A percentile compares a stretch with the other conserved stretches of the same genome.
phyloP scores from a whole-genome alignment of 2,888 invertebrate species.

The Oegoconia quadripuncta region DNA sequence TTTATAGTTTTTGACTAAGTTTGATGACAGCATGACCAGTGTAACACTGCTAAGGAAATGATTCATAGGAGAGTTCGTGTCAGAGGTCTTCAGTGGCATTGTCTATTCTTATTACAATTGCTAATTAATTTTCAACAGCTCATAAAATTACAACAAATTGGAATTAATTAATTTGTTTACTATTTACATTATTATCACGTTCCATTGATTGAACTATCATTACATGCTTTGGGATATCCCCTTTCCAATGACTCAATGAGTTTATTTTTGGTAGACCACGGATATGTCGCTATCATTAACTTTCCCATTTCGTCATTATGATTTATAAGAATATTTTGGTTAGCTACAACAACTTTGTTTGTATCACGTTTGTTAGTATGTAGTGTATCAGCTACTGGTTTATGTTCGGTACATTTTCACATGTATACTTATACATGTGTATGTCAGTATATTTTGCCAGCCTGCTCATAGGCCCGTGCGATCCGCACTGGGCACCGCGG shows the following conservation, averaged over 20 bases:
- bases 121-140: background rate
- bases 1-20: too few species aligned
- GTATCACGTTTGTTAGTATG: background rate
- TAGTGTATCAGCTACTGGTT: too few species aligned
- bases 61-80: too few species aligned
- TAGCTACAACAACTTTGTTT: background rate
- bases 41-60: too few species aligned
- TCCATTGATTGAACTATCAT: slow-evolving; percentile 13
- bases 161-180: background rate
- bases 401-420: too few species aligned
- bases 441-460: background rate
- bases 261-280: background rate
- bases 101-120: too few species aligned
- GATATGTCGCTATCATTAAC: too few species aligned
- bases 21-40: too few species aligned
- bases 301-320: too few species aligned
- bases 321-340: background rate
- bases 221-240: slow-evolving; percentile 24
- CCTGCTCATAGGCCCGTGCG: slow-evolving; percentile 61
- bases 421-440: too few species aligned
- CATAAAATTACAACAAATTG: background rate
- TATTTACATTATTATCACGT: slow-evolving; percentile 1
- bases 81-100: too few species aligned
- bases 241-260: slow-evolving; percentile 20
- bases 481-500: slow-evolving; percentile 67